Percentiles rank a stretch among this genome's conserved stretches.
These are phyloP conservation scores for Haliaeetus leucogaster DNA, from an alignment of 2,113 vertebrate genomes.

Conservation along the genomic window DNA sequence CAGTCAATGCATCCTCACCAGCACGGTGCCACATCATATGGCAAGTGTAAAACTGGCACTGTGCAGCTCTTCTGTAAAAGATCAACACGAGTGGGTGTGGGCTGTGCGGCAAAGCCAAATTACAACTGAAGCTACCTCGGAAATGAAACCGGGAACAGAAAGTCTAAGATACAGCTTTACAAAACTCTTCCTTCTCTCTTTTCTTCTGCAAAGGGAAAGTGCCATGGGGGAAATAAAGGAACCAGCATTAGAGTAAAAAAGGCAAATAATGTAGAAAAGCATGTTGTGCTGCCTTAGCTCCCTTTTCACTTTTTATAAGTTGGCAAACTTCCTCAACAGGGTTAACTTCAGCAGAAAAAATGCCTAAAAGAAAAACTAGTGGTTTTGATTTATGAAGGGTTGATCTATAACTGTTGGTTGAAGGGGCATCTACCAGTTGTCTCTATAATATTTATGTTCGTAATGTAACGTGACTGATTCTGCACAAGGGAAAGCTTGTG, in stretches of 20 bases:
- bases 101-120: not conserved
- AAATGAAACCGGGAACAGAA: not conserved
- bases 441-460: not conserved
- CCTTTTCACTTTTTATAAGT: not conserved
- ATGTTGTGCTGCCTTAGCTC: not conserved
- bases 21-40: accelerated
- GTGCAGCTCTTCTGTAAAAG: not conserved
- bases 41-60: not conserved
- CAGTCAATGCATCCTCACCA: accelerated
- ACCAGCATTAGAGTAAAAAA: not conserved
- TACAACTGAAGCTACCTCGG: not conserved
- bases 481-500: not conserved
- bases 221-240: not conserved
- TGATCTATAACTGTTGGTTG: not conserved
- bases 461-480: not conserved
- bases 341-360: not conserved
- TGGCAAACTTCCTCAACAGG: not conserved
- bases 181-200: not conserved
- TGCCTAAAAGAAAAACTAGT: not conserved
- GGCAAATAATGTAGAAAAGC: not conserved
- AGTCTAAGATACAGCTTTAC: not conserved
- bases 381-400: not conserved
- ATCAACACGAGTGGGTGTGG: not conserved
- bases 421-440: not conserved
- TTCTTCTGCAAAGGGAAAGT: not conserved